phyloP scores from a whole-genome alignment of 1,140 invertebrate species.

The Diuraphis noxia region DNA sequence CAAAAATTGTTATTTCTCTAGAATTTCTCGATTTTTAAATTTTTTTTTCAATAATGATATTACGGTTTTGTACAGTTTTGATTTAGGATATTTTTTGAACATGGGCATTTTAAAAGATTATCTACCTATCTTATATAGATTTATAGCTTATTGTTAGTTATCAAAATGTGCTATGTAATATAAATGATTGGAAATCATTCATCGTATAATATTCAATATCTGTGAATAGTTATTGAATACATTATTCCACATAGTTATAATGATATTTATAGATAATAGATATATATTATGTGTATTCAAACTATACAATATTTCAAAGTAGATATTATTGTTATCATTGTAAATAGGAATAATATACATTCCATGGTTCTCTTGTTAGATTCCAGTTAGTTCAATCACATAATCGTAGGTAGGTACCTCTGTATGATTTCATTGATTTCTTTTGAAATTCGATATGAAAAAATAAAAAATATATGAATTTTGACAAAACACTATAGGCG shows the following conservation, averaged over 20 bases:
- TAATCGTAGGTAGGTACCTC: neutral
- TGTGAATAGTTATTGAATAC: neutral
- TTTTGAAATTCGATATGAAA: neutral
- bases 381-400: slow-evolving; percentile 3
- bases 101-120: neutral
- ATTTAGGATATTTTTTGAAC: no score
- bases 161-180: neutral
- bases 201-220: neutral
- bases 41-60: no score
- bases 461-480: neutral
- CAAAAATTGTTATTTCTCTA: neutral
- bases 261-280: neutral
- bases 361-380: neutral
- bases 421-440: neutral
- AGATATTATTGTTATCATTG: slow-evolving; percentile 43
- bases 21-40: no score
- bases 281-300: neutral
- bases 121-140: neutral
- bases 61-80: no score
- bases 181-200: slow-evolving; percentile 12
- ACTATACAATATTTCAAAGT: neutral
- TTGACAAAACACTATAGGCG: neutral
- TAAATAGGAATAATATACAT: slow-evolving; percentile 16
- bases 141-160: neutral
- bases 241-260: neutral